These are phyloP conservation scores for Columbina picui DNA, from an alignment of 2,113 vertebrate species.

Conservation along the genomic window DNA sequence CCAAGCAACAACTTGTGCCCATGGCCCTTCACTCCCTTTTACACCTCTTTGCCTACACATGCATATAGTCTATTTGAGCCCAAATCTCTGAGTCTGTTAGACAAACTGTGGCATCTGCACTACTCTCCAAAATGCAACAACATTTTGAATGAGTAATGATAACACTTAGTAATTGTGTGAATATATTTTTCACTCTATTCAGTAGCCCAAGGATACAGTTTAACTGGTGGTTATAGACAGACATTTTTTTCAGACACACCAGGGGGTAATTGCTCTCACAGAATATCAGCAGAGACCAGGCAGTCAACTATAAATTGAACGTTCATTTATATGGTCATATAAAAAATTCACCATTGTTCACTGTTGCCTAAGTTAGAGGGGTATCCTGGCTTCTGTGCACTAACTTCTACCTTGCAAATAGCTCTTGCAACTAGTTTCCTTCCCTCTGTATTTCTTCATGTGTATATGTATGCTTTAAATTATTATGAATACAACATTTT, in stretches of 20 bases:
- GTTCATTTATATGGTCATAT: not conserved
- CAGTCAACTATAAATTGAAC: not conserved
- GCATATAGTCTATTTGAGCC: not conserved
- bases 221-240: not conserved
- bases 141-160: not conserved
- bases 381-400: not conserved
- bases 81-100: not conserved
- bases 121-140: not conserved
- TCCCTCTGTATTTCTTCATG: not conserved
- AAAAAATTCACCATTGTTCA: not conserved
- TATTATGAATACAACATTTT: not conserved
- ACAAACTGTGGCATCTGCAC: not conserved
- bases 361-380: not conserved
- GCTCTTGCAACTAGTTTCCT: not conserved
- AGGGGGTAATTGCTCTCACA: not conserved
- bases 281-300: not conserved
- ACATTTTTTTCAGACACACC: not conserved
- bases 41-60: not conserved
- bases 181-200: not conserved
- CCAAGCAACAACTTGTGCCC: not conserved
- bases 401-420: not conserved
- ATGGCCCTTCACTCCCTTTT: no score
- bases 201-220: not conserved
- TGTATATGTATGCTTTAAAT: not conserved
- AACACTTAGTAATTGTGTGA: not conserved